Conservation (phyloP, 2,888 invertebrate species). For the Eurytoma adleriae region DNA sequence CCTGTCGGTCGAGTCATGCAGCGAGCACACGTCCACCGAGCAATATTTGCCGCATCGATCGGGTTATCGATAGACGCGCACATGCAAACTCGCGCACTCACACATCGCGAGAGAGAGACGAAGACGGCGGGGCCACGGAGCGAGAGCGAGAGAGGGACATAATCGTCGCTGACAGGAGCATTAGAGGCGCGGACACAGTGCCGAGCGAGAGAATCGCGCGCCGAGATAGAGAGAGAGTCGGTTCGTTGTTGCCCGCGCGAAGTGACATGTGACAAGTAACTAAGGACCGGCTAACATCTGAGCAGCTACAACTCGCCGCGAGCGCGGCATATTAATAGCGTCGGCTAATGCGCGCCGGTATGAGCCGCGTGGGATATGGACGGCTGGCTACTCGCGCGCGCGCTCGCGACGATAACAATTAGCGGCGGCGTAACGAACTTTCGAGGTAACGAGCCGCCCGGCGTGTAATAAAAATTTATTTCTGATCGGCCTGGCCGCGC, state of each 20-base stretch:
- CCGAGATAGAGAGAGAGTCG: slow-evolving; percentile 17
- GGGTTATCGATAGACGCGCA: slow-evolving; percentile 38
- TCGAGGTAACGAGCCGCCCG: slow-evolving; percentile 14
- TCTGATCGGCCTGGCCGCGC: slow-evolving; percentile 13
- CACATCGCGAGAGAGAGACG: no score
- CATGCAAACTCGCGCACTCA: background rate
- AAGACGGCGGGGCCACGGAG: no score
- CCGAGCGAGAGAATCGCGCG: background rate
- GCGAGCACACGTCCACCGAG: slow-evolving; percentile 20
- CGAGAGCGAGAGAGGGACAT: slow-evolving; percentile 21
- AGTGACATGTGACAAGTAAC: slow-evolving; percentile 70
- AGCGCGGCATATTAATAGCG: slow-evolving; percentile 69
- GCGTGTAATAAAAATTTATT: slow-evolving; percentile 38
- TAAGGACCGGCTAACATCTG: slow-evolving; percentile 68
- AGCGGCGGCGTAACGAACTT: slow-evolving; percentile 18
- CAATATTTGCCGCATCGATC: slow-evolving; percentile 46
- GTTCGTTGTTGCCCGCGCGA: slow-evolving; percentile 44
- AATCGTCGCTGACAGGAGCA: slow-evolving; percentile 55
- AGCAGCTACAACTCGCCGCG: slow-evolving; percentile 59
- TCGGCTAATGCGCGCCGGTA: slow-evolving; percentile 34
- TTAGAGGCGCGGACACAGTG: slow-evolving; percentile 40
- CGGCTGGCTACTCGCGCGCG: background rate
- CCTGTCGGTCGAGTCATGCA: slow-evolving; percentile 20
- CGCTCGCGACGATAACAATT: slow-evolving; percentile 36
- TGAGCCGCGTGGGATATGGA: no score